Base-by-base conservation (phyloP, 2,113 vertebrate genomes). In the Pongo abelii region DNA sequence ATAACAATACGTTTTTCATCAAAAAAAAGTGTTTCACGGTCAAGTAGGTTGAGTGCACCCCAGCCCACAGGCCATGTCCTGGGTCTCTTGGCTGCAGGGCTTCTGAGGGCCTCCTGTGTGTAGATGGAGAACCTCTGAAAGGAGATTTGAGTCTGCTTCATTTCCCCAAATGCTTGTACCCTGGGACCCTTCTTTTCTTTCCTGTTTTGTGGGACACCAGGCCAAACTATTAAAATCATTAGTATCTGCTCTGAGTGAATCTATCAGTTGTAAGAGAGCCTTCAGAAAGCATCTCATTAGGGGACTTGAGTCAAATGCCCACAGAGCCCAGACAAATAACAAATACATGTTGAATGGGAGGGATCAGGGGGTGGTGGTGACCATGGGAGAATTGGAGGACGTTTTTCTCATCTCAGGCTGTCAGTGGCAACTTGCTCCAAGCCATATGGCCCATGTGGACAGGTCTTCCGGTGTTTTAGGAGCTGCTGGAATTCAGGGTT, bases 361-460 rank as follows among this genome's bases (percentile, higher is more conserved):
- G 27, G 61, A 30, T 64, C 27, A 10, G 61, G 27, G 96, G 91
- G 10, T 3, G 8, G 46, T 6, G 8, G 70, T 35, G 87, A 64
- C 38, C 80, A 50, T 16, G 0, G 75, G 93, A 50, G 35, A 35
- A 6, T 30, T 1, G 38, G 52, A 46, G 50, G 38, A 40, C 67
- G 2, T 18, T 25, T 0, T 30, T 43, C 80, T 23, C 0, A 2
- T 46, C 48, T 57, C 50, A 8, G 35, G 40, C 13, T 14, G 22
- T 78, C 79, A 64, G 59, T 2, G 13, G 40, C 52, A 3, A 10
- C 61, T 64, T 35, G 6, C 6, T 11, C 23, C n/a, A 20, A 27
- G 30, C 6, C 3, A 1, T 0, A 30, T 61, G 50, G 67, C 80
- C 46, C 43, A 0, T 22, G 57, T 1, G 32, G 55, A 38, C 3